Percentiles rank a stretch among this genome's conserved stretches.
Conservation (phyloP, 2,797 vertebrate genomes). For the Odontamblyopus rebecca region DNA sequence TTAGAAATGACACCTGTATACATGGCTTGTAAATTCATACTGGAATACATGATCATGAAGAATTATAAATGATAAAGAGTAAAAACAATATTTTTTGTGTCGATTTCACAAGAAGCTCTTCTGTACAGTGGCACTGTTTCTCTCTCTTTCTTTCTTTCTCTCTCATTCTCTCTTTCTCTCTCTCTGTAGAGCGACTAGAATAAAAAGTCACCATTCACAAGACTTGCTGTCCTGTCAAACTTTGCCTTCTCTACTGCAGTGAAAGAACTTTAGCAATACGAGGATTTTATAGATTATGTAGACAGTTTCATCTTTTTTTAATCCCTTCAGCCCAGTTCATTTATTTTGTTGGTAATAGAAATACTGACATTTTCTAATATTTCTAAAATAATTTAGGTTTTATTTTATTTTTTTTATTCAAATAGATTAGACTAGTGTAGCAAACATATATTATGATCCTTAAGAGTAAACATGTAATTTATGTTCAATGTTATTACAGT, state of each 20-base stretch:
- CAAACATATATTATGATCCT: too few relatives aligned
- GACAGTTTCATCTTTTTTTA: too few relatives aligned
- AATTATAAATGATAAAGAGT: slow-evolving; percentile 80
- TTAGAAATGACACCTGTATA: slow-evolving; percentile 81
- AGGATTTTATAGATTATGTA: not conserved
- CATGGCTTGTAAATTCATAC: slow-evolving; percentile 85
- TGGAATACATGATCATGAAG: slow-evolving; percentile 78
- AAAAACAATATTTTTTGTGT: slow-evolving; percentile 84
- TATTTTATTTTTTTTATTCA: too few relatives aligned
- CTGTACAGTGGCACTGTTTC: slow-evolving; percentile 80
- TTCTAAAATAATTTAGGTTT: not conserved
- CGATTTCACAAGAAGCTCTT: slow-evolving; percentile 80
- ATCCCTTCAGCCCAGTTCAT: too few relatives aligned
- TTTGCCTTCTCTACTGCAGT: slow-evolving; percentile 36
- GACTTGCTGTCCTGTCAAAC: slow-evolving; percentile 71
- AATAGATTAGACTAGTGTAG: too few relatives aligned
- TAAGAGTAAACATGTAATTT: too few relatives aligned
- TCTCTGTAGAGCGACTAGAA: slow-evolving; percentile 78
- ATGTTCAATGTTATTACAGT: too few relatives aligned
- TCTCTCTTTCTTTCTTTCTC: slow-evolving; percentile 57
- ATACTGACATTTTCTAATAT: not conserved
- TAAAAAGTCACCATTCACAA: slow-evolving; percentile 81
- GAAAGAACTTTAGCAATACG: not conserved
- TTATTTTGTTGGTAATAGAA: not conserved
- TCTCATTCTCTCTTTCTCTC: slow-evolving; percentile 49